phyloP scores from a whole-genome alignment of 2,797 vertebrate species.

The Sphenopsis melanotis region DNA sequence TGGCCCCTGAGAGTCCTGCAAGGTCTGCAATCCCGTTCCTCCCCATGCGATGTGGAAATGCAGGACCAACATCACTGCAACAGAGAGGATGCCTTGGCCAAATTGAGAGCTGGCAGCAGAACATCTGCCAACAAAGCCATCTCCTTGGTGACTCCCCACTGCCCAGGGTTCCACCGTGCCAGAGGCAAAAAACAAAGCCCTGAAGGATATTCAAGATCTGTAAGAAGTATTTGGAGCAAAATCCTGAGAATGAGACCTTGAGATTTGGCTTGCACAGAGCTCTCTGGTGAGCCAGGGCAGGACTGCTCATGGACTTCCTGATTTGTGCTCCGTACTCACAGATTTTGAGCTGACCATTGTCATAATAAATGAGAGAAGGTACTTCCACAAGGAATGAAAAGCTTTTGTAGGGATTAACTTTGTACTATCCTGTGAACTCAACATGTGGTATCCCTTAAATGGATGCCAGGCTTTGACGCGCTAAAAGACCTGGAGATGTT shows the following conservation, averaged over 20 bases:
- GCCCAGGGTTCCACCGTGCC: neutral
- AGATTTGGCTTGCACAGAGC: neutral
- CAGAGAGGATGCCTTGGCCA: neutral
- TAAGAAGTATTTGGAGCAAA: neutral
- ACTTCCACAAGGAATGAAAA: neutral
- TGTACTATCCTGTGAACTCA: neutral
- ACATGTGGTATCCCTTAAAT: neutral
- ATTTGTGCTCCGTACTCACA: neutral
- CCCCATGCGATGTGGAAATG: neutral
- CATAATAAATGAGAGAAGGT: neutral
- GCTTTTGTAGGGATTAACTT: neutral
- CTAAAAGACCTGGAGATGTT: neutral
- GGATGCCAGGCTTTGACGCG: fast-evolving
- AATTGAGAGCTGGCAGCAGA: neutral
- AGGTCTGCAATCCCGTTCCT: neutral
- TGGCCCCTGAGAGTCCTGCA: neutral
- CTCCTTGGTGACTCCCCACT: neutral
- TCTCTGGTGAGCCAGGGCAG: neutral
- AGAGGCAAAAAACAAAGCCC: neutral
- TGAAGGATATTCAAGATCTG: neutral
- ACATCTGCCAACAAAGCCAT: neutral
- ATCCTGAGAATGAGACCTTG: neutral
- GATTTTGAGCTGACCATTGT: neutral
- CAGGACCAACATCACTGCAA: neutral
- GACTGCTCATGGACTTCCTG: neutral